Evolutionary conservation across 2,797 vertebrate species (phyloP).

Genomic region (Cirrhinus mrigala): DNA sequence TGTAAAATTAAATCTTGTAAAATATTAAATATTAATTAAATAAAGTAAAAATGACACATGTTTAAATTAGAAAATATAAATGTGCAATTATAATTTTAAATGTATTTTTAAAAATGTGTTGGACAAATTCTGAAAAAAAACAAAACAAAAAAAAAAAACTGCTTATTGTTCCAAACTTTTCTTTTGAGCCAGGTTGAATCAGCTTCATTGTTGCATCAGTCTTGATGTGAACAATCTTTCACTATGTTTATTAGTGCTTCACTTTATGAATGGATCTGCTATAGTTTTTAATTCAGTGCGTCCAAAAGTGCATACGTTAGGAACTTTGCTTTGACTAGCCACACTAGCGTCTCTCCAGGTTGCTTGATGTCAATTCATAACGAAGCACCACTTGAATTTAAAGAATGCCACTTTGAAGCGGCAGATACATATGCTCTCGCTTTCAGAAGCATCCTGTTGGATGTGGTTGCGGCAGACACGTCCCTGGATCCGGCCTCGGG

Average conservation of each 20-base stretch:
- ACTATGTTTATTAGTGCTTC: not conserved
- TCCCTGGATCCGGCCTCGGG: slow-evolving; percentile 28
- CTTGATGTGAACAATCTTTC: not conserved
- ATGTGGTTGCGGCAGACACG: slow-evolving; percentile 3
- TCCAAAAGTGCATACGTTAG: not conserved
- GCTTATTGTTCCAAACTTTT: not conserved
- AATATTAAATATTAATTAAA: not conserved
- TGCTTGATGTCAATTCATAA: slow-evolving; percentile 9
- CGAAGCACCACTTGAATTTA: slow-evolving; percentile 10
- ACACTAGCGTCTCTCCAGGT: slow-evolving; percentile 2
- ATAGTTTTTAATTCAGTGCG: not conserved
- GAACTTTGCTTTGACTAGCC: not conserved
- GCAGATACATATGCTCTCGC: slow-evolving; percentile 8
- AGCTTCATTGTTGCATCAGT: not conserved
- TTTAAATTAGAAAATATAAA: not conserved
- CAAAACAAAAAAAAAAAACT: not conserved
- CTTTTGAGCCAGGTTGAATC: not conserved
- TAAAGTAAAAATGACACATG: not conserved
- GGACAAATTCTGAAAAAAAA: not conserved
- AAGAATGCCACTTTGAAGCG: slow-evolving; percentile 17
- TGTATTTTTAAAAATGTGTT: not conserved
- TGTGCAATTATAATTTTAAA: not conserved
- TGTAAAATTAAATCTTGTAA: too few species aligned
- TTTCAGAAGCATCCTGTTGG: slow-evolving; percentile 13
- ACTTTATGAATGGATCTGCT: not conserved